Evolutionary conservation across 2,888 invertebrate species (phyloP).

Genomic region (Heliconius sara): DNA sequence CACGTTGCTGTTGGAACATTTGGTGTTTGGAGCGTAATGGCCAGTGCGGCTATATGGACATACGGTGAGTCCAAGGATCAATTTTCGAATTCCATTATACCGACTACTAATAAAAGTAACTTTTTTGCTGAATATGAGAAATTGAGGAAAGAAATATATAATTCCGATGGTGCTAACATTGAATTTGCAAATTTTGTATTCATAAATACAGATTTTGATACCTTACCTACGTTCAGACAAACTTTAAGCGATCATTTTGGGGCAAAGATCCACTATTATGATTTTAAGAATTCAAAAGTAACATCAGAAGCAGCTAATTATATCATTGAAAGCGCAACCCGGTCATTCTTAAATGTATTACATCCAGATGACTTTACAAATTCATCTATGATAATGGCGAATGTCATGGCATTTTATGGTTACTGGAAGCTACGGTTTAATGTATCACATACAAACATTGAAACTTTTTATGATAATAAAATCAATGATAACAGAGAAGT

Average conservation of each 20-base stretch:
- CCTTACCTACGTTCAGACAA: constrained; percentile 60
- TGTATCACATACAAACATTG: background rate
- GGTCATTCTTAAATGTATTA: constrained; percentile 68
- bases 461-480: background rate
- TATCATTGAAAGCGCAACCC: constrained; percentile 66
- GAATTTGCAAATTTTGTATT: constrained; percentile 72
- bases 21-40: constrained; percentile 77
- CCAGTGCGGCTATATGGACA: constrained; percentile 72
- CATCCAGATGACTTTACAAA: constrained; percentile 79
- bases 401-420: constrained; percentile 22
- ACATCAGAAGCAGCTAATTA: constrained; percentile 65
- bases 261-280: constrained; percentile 65
- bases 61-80: constrained; percentile 57
- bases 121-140: constrained; percentile 5
- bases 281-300: constrained; percentile 63
- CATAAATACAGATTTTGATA: constrained; percentile 66
- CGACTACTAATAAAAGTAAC: constrained; percentile 14
- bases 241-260: constrained; percentile 47
- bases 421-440: constrained; percentile 11
- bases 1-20: constrained; percentile 77
- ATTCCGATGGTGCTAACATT: constrained; percentile 48
- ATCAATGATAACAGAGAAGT: background rate
- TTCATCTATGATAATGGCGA: constrained; percentile 78
- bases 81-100: constrained; percentile 14
- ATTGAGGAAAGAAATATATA: constrained; percentile 12